Conservation (phyloP, 2,113 vertebrate species). For the Engystomops pustulosus region DNA sequence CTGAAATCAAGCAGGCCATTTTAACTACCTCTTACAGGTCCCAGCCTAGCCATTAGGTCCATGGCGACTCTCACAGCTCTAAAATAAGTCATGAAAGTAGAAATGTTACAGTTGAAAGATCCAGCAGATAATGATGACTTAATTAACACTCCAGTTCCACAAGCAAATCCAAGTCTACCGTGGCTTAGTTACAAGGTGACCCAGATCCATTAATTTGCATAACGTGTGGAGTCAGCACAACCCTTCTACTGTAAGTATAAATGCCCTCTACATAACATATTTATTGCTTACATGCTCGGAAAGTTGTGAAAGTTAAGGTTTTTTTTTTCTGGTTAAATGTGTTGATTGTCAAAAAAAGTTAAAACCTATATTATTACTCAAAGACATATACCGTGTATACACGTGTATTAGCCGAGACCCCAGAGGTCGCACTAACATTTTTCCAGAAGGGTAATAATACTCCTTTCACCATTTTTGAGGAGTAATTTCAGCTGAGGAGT, state of each 20-base stretch:
- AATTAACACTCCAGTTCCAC: slow-evolving; percentile 29
- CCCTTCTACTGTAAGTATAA: slow-evolving; percentile 17
- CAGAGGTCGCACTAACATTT: no score
- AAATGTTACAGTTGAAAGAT: slow-evolving; percentile 32
- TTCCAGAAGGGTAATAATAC: no score
- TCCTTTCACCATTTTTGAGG: no score
- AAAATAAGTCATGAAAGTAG: neutral
- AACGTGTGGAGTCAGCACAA: slow-evolving; percentile 3
- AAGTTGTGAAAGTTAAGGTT: slow-evolving; percentile 12
- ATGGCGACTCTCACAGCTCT: neutral
- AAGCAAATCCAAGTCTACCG: slow-evolving; percentile 16
- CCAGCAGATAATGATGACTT: slow-evolving; percentile 28
- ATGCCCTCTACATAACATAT: neutral
- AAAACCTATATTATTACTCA: no score
- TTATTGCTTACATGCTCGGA: slow-evolving; percentile 29
- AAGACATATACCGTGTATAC: no score
- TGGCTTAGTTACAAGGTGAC: slow-evolving; percentile 36
- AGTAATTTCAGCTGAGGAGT: no score
- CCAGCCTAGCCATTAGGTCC: neutral
- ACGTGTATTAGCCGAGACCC: no score
- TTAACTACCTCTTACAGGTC: neutral
- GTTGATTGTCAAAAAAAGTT: no score
- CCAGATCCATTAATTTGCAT: slow-evolving; percentile 52
- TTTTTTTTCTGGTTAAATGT: slow-evolving; percentile 17
- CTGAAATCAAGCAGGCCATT: neutral